Percentiles rank a stretch among this genome's conserved stretches.
Evolutionary conservation across 2,797 vertebrate genomes (phyloP).

Genomic region (Megalops cyprinoides): DNA sequence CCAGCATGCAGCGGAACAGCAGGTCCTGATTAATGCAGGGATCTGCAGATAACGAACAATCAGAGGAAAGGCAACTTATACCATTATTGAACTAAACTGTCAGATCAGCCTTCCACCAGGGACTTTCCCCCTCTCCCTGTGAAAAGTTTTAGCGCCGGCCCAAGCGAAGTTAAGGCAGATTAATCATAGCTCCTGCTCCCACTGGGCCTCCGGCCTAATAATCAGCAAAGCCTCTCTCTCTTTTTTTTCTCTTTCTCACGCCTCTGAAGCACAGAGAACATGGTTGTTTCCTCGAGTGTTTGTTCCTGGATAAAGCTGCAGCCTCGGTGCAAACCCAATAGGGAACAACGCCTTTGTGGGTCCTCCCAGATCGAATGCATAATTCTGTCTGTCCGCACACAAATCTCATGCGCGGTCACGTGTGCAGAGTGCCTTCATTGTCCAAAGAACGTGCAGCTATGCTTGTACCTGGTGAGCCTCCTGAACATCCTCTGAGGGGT

Average conservation of each 20-base stretch:
- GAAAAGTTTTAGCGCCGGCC: constrained; percentile 13
- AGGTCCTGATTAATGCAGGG: background rate
- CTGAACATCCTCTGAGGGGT: background rate
- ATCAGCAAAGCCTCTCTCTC: constrained; percentile 5
- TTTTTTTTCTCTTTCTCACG: background rate
- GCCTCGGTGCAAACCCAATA: no score
- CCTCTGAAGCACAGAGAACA: background rate
- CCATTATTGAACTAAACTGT: constrained; percentile 8
- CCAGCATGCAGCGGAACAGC: background rate
- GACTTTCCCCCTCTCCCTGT: background rate
- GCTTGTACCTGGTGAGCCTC: background rate
- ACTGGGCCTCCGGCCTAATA: constrained; percentile 7
- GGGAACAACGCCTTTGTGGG: no score
- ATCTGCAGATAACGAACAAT: constrained; percentile 10
- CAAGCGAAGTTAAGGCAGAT: constrained; percentile 11
- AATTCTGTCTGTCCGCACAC: background rate
- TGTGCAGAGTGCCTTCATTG: background rate
- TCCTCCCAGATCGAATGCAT: no score
- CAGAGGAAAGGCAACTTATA: background rate
- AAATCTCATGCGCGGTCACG: background rate
- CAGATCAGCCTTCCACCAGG: background rate
- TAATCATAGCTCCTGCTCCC: constrained; percentile 10
- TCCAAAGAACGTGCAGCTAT: background rate
- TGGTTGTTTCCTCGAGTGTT: background rate
- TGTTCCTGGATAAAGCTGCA: no score